phyloP scores from a whole-genome alignment of 1,140 invertebrate genomes.

The Monomorium pharaonis region DNA sequence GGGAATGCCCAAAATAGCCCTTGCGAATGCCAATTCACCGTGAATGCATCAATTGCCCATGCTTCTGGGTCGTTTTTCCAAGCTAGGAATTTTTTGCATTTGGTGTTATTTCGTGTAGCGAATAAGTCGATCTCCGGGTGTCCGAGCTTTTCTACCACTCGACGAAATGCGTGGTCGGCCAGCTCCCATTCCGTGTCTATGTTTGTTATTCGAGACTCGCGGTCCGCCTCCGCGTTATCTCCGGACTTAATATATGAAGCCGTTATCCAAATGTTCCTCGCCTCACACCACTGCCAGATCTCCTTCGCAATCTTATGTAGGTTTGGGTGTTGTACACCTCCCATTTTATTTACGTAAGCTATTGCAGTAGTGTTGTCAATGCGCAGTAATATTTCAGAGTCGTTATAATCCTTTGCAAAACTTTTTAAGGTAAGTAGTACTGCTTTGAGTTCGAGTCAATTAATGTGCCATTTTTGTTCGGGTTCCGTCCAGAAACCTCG shows the following conservation, averaged over 20 bases:
- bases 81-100: neutral
- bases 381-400: neutral
- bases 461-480: neutral
- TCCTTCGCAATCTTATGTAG: neutral
- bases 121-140: neutral
- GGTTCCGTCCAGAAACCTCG: neutral
- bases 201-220: neutral
- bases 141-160: neutral
- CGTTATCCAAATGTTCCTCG: neutral
- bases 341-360: neutral
- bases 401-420: neutral
- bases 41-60: neutral
- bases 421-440: neutral
- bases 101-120: neutral
- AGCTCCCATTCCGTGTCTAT: neutral
- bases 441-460: neutral
- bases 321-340: neutral
- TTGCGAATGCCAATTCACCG: neutral
- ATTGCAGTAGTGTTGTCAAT: neutral
- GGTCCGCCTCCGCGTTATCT: neutral
- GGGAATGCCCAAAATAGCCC: neutral
- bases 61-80: neutral
- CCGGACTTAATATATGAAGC: neutral
- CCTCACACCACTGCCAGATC: neutral
- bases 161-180: neutral